phyloP scores from a whole-genome alignment of 2,888 invertebrate genomes.

The Pseudococcus jackbeardsleyi region DNA sequence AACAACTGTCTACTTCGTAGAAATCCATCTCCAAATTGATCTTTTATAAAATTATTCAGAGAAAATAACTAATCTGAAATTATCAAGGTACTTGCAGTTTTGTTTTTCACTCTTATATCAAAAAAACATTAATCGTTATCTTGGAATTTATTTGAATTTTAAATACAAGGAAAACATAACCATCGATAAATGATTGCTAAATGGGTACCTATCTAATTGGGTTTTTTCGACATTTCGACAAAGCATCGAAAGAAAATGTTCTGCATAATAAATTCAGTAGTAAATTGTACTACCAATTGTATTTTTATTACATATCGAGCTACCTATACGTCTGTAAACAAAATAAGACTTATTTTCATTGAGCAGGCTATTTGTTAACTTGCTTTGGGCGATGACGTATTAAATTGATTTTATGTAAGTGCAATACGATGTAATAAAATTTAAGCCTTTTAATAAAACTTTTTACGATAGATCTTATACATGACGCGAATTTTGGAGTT shows the following conservation, averaged over 20 bases:
- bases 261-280: background rate
- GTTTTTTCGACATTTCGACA: background rate
- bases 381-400: constrained; percentile 16
- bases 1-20: constrained; percentile 26
- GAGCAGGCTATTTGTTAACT: background rate
- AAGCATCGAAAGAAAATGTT: background rate
- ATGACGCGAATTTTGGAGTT: constrained; percentile 44
- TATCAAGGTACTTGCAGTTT: background rate
- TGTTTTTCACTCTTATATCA: background rate
- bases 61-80: background rate
- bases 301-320: background rate
- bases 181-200: background rate
- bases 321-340: background rate
- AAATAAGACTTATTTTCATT: background rate
- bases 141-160: background rate
- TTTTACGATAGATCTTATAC: constrained; percentile 43
- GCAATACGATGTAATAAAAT: constrained; percentile 48
- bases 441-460: constrained; percentile 50
- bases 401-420: constrained; percentile 34
- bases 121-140: too few relatives aligned
- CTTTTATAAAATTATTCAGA: background rate
- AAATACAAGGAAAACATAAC: background rate
- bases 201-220: background rate
- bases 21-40: background rate
- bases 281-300: too few relatives aligned